Percentiles rank a stretch among this genome's conserved stretches.
Conservation (phyloP, 2,113 vertebrate species). For the Embiotoca jacksoni region DNA sequence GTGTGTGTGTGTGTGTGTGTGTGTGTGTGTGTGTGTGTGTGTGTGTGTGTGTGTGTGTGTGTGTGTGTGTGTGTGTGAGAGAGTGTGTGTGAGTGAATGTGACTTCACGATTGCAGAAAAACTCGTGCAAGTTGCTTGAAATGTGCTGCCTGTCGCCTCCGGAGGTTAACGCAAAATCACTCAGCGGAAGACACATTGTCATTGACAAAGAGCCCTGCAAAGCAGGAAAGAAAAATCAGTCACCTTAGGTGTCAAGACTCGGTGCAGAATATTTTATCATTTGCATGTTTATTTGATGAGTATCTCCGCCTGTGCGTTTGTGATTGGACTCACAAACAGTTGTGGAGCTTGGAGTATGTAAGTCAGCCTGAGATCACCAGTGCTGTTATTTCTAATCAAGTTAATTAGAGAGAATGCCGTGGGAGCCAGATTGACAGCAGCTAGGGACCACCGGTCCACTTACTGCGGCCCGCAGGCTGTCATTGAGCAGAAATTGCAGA, state of each 20-base stretch:
- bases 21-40: too few species aligned
- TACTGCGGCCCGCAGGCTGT: conserved; percentile 55
- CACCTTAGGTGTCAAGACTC: conserved; percentile 72
- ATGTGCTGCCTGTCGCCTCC: conserved; percentile 66
- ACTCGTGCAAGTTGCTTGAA: conserved; percentile 55
- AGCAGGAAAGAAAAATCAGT: conserved; percentile 53
- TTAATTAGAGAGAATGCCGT: conserved; percentile 70
- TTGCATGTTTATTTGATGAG: conserved; percentile 83
- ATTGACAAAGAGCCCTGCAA: conserved; percentile 73
- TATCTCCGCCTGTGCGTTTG: conserved; percentile 37
- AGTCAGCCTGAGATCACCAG: conserved; percentile 57
- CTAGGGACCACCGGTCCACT: conserved; percentile 62
- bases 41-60: too few species aligned
- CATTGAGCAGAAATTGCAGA: conserved; percentile 39
- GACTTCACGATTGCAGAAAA: conserved; percentile 34
- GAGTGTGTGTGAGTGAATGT: neutral
- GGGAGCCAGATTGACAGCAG: conserved; percentile 68
- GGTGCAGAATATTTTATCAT: conserved; percentile 74
- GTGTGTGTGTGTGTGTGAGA: neutral
- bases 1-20: too few species aligned
- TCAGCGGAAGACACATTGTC: conserved; percentile 71
- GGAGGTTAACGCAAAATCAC: conserved; percentile 75
- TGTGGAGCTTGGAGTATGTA: conserved; percentile 17
- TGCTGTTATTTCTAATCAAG: conserved; percentile 75
- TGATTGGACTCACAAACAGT: conserved; percentile 75